phyloP scores from a whole-genome alignment of 2,888 invertebrate genomes.

The Tenthredo scrophulariae region DNA sequence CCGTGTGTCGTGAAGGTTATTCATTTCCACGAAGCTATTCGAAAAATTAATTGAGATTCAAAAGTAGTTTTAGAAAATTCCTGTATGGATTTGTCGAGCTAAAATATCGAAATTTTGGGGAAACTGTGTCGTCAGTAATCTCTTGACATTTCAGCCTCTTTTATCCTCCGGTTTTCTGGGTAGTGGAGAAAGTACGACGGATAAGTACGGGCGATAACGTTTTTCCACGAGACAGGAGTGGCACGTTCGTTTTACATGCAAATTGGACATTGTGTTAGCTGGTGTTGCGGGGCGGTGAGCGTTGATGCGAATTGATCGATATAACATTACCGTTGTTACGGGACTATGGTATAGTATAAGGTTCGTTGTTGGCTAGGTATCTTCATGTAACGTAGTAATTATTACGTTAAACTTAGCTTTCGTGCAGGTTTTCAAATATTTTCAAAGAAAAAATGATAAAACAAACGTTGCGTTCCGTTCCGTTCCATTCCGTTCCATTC shows the following conservation, averaged over 20 bases:
- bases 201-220: conserved; percentile 34
- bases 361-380: background rate
- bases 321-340: conserved; percentile 23
- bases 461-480: background rate
- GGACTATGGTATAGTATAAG: background rate
- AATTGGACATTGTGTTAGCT: conserved; percentile 43
- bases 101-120: background rate
- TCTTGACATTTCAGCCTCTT: conserved; percentile 3
- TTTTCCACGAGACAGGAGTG: conserved; percentile 39
- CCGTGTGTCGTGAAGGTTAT: no score
- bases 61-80: background rate
- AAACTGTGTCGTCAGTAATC: background rate
- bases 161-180: background rate
- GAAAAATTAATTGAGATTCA: background rate
- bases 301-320: conserved; percentile 47
- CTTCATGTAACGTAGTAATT: conserved; percentile 24
- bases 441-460: background rate
- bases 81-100: background rate
- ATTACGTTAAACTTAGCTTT: conserved; percentile 20
- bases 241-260: conserved; percentile 51
- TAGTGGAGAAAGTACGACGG: background rate
- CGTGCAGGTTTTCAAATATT: background rate
- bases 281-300: background rate
- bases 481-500: background rate
- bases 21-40: background rate